Base-by-base conservation (phyloP, 2,888 invertebrate species). In the Monoplex corrugatus region DNA sequence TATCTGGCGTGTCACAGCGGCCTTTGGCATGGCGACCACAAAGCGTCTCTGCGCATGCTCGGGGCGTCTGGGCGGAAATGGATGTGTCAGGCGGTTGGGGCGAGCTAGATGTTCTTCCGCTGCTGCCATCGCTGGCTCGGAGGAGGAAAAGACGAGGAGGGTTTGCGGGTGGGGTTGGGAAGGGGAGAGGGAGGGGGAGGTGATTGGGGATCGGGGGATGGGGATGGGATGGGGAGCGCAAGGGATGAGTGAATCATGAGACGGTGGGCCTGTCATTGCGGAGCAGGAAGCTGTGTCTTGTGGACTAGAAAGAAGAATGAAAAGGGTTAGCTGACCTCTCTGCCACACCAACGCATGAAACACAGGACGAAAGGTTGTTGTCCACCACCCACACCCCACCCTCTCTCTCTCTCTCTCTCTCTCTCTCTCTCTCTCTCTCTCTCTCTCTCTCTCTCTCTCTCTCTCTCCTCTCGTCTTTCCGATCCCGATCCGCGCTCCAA, bases 51-150 rank as follows among this genome's bases (percentile, higher is more conserved):
- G 84, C 84, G 84, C 84, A 84, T 84, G 84, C 84, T 35, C 84
- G 32, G 50, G 45, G 84, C 84, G 84, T 50, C 57, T 84, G 2
- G 50, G 84, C 84, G 84, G 84, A 84, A 84, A 84, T 84, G 50
- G 84, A 84, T 84, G 45, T 84, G 84, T 84, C 84, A 84, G 84
- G 6, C 84, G 50, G 45, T 84, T 84, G 50, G 84, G 84, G 38
- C 44, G 32, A 38, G 38, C 50, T 50, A 16, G 84, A 84, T 84
- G 44, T 35, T 44, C 50, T 84, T 84, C 84, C 84, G 84, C 35
- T 44, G 84, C n/a, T 23, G 84, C 38, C 44, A 5, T 38, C 35
- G 35, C 13, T 82, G 38, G 40, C 13, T 10, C 28, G 28, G 6
- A 23, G 43, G 5, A 82, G 28, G 16, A 45, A 45, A 45, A 83